Evolutionary conservation across 2,113 vertebrate genomes (phyloP), one percentile per base, ranked within the genome.

Genomic region (Oryzias celebensis): DNA sequence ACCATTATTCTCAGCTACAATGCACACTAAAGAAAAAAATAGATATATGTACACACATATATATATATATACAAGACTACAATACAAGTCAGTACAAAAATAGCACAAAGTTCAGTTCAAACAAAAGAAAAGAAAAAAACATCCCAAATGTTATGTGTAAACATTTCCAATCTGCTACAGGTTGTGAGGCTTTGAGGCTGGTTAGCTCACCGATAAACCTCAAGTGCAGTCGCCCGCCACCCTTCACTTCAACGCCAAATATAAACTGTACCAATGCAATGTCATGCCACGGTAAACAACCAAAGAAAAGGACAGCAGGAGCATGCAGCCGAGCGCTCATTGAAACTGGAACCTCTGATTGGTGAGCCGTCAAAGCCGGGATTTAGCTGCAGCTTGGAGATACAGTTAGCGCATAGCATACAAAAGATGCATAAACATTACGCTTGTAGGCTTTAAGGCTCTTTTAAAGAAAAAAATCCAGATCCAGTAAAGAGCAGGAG

Each of bases 101-200:
- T 73, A 85, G 72, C 80, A 76, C 71, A 58, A 58, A 62, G 67
- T 58, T 73, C 60, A 78, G 78, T 77, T 78, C 64, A 15, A 65
- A 73, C 63, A 58, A 71, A 83, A 36, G 20, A 20, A 20, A 20
- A 28, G 7, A 6, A 36, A 36, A 78, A 78, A 68, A 78, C 77
- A 72, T 61, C 71, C 61, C 62, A 52, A 72, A 62, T 47, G 57
- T 72, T 69, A 65, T 80, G 71, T 88, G 90, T 90, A 90, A 90
- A 91, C 90, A 85, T 89, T 86, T 86, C 57, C 69, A 70, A 75
- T 86, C 82, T 86, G 87, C 85, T 87, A 90, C 88, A 82, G 72
- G 77, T 75, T 64, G 62, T 53, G 78, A 82, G 80, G 73, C 72
- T 17, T 58, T 18, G 65, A 46, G 64, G 56, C 18, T 36, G 13